Evolutionary conservation across 2,797 vertebrate genomes (phyloP).

Genomic region (Spondyliosoma cantharus): DNA sequence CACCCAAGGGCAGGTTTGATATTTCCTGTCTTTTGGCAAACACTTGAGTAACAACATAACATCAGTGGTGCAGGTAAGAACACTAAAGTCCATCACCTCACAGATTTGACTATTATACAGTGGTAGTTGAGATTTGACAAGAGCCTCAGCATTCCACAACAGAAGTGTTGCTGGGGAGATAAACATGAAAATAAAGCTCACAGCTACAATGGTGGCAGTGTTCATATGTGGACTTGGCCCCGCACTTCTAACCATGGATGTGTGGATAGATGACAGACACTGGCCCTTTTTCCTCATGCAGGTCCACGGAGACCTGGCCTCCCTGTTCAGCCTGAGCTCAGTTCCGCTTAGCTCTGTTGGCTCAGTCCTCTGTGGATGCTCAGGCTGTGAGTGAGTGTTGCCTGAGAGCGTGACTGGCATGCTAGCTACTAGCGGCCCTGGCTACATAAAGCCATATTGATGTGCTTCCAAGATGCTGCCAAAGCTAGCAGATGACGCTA

Average conservation of each 20-base stretch:
- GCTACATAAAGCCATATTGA: slow-evolving; percentile 88
- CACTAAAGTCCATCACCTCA: slow-evolving; percentile 15
- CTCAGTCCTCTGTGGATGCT: slow-evolving; percentile 77
- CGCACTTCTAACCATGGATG: slow-evolving; percentile 67
- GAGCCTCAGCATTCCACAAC: slow-evolving; percentile 47
- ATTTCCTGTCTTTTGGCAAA: slow-evolving; percentile 39
- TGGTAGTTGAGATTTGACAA: slow-evolving; percentile 15
- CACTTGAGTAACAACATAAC: slow-evolving; percentile 7
- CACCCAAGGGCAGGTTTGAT: slow-evolving; percentile 39
- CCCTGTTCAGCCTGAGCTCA: slow-evolving; percentile 76
- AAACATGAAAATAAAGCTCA: slow-evolving; percentile 49
- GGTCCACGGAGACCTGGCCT: slow-evolving; percentile 77
- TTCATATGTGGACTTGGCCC: slow-evolving; percentile 66
- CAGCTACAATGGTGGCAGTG: slow-evolving; percentile 57
- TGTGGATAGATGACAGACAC: slow-evolving; percentile 78
- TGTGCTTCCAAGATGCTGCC: slow-evolving; percentile 86
- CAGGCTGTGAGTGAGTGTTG: slow-evolving; percentile 75
- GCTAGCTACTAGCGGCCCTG: slow-evolving; percentile 81
- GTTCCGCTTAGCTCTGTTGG: slow-evolving; percentile 80
- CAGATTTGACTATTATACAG: slow-evolving; percentile 11
- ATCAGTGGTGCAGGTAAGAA: slow-evolving; percentile 29
- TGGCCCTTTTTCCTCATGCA: slow-evolving; percentile 61
- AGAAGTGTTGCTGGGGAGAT: slow-evolving; percentile 32
- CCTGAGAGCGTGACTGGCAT: slow-evolving; percentile 86
- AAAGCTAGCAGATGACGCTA: slow-evolving; percentile 86